Evolutionary conservation across 2,113 vertebrate species (phyloP).

Genomic region (Verasper variegatus): DNA sequence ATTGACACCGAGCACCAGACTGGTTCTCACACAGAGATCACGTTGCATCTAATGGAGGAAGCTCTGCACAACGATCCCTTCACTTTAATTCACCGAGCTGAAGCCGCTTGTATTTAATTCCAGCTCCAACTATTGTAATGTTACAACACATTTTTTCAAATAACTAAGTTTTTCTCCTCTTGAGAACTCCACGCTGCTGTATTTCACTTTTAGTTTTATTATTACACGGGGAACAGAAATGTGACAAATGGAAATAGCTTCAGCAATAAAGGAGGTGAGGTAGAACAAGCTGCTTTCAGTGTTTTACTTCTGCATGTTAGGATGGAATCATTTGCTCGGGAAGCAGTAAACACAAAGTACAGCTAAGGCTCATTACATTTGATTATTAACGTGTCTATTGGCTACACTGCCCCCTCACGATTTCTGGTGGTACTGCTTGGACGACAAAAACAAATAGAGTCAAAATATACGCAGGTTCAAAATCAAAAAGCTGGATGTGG

Average conservation of each 20-base stretch:
- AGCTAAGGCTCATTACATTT: too few relatives aligned
- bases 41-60: conserved; percentile 32
- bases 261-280: not conserved
- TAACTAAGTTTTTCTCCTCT: not conserved
- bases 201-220: not conserved
- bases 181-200: not conserved
- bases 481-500: not conserved
- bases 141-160: not conserved
- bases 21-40: conserved; percentile 17
- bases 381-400: too few relatives aligned
- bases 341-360: too few relatives aligned
- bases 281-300: too few relatives aligned
- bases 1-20: conserved; percentile 25
- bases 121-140: not conserved
- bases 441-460: too few relatives aligned
- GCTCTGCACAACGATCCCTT: too few relatives aligned
- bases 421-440: too few relatives aligned
- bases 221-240: not conserved
- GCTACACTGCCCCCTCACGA: too few relatives aligned
- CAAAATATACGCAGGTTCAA: too few relatives aligned
- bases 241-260: not conserved
- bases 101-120: not conserved
- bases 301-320: too few relatives aligned
- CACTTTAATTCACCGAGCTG: not conserved
- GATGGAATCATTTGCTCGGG: too few relatives aligned